These are phyloP conservation scores for Ctenodactylus gundi DNA, from an alignment of 2,113 vertebrate genomes.

Conservation along the genomic window DNA sequence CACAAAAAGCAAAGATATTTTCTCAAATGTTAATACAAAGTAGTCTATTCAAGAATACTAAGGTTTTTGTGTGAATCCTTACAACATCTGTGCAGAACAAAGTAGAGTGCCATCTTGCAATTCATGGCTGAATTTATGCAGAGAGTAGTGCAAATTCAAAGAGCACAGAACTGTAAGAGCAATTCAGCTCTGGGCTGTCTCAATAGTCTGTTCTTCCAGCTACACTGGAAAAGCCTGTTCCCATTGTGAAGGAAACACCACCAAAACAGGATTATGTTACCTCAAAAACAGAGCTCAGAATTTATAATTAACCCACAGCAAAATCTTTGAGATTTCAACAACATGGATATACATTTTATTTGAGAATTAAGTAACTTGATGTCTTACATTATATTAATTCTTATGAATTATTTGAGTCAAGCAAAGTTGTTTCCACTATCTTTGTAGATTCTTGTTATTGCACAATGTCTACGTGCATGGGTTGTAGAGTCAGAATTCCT, in stretches of 20 bases:
- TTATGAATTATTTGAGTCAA: background rate
- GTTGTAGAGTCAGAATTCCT: background rate
- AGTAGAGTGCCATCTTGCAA: background rate
- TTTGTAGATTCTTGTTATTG: background rate
- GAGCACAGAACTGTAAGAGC: background rate
- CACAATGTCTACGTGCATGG: fast-evolving
- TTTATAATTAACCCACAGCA: background rate
- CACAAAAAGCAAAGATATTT: background rate
- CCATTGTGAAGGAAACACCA: background rate
- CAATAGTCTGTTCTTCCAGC: background rate
- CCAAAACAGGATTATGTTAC: background rate
- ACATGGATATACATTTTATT: background rate
- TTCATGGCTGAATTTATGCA: background rate
- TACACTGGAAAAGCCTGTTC: background rate
- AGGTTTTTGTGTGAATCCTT: background rate
- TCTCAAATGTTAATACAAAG: background rate
- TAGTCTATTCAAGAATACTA: background rate
- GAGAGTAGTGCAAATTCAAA: background rate
- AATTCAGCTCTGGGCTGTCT: background rate
- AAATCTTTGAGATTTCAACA: background rate
- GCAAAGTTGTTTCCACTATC: background rate
- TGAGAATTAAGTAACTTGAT: background rate
- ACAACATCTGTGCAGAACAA: background rate
- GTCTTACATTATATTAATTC: background rate
- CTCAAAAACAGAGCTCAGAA: background rate